Evolutionary conservation across 2,797 vertebrate species (phyloP).

Genomic region (Propithecus perrieri): DNA sequence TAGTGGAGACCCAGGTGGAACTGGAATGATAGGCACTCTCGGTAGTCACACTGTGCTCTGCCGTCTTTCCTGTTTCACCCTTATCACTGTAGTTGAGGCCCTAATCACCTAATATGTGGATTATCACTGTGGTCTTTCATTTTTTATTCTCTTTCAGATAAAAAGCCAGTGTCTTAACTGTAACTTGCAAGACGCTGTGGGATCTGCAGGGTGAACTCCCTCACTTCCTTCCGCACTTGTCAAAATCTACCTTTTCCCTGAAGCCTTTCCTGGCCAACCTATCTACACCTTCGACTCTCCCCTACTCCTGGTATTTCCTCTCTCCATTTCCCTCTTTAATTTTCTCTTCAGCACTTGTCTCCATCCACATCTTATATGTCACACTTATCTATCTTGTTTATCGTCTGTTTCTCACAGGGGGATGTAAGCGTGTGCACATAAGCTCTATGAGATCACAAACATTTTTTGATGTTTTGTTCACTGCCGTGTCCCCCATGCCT

Average conservation of each 20-base stretch:
- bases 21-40: not conserved
- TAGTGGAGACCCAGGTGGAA: rapidly evolving
- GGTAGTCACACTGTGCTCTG: not conserved
- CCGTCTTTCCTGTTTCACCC: not conserved
- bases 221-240: not conserved
- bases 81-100: not conserved
- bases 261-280: not conserved
- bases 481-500: not conserved
- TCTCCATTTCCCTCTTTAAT: not conserved
- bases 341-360: not conserved
- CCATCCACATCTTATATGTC: not conserved
- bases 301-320: not conserved
- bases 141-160: not conserved
- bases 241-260: not conserved
- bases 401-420: not conserved
- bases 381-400: not conserved
- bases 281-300: not conserved
- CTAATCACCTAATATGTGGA: rapidly evolving
- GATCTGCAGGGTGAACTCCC: not conserved
- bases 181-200: not conserved
- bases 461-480: not conserved
- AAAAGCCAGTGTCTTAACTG: not conserved
- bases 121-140: not conserved
- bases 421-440: not conserved
- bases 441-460: not conserved